Evolutionary conservation across 1,140 invertebrate species (phyloP), one percentile per base, ranked within the genome.

Genomic region (Bombus cullumanus): DNA sequence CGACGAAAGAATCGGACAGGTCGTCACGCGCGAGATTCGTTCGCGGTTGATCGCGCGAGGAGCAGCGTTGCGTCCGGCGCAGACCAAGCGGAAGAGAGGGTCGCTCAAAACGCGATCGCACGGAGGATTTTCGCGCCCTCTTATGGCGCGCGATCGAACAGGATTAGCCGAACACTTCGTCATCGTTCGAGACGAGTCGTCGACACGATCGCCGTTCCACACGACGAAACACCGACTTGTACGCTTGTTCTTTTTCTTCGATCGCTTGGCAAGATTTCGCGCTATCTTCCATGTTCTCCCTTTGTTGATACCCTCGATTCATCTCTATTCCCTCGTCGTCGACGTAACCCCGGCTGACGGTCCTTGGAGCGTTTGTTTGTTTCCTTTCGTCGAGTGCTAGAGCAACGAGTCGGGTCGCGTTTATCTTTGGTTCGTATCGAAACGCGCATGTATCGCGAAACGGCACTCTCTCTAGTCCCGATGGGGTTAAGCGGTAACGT

Each of bases 91-190:
- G 88, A 77, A 91, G 64, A 72, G 66, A 78, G 77, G 69, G 89
- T 89, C 81, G 84, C 88, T 85, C 68, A n/a, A 86, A 89, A 88
- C 86, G 88, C 86, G 84, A 91, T 92, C 89, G 90, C 81, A 57
- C 86, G 78, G 53, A 77, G 81, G 83, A 92, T 91, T 94, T 94
- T 94, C 93, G 92, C 94, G 92, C 94, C 93, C 92, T 66, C 57
- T 77, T 86, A 81, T 90, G 86, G 90, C 93, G 89, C 57, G 86
- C 92, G 92, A 88, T 95, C 94, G 93, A 83, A 85, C 92, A 81
- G 90, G 88, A 95, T 95, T 92, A 94, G 86, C 75, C 73, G 75
- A 68, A 68, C 92, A 93, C 94, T 95, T 94, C 91, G 92, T 95
- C 93, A 77, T 81, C 64, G 71, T 22, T 47, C 64, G 69, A 15